phyloP scores from a whole-genome alignment of 2,888 invertebrate genomes.

The Bimastos eiseni region DNA sequence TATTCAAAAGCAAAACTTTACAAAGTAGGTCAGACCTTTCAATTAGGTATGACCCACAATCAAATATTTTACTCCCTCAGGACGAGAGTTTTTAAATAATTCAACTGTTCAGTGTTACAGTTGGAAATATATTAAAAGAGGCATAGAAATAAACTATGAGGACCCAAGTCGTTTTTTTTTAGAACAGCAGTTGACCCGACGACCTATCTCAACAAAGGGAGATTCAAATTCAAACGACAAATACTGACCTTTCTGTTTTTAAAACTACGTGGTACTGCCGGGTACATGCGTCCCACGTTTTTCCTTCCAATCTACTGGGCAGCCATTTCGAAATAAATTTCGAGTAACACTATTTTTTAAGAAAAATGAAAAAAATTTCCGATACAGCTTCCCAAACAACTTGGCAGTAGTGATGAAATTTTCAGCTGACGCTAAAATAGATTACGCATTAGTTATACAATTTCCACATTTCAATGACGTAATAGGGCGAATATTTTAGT shows the following conservation, averaged over 20 bases:
- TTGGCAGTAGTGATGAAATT: not conserved
- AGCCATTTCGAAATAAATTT: constrained; percentile 14
- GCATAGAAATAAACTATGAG: not conserved
- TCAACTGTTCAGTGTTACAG: not conserved
- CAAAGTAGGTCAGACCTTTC: not conserved
- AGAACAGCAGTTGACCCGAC: not conserved
- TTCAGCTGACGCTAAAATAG: constrained; percentile 8
- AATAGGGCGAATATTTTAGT: not conserved
- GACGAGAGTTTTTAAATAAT: not conserved
- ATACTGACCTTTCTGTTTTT: constrained; percentile 1
- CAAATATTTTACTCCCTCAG: not conserved
- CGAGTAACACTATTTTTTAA: constrained; percentile 9
- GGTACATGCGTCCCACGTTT: constrained; percentile 20
- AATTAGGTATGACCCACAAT: not conserved
- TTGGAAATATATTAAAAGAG: not conserved
- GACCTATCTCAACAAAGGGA: not conserved
- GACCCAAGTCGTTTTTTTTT: not conserved
- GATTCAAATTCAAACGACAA: constrained; percentile 2
- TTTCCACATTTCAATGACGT: not conserved
- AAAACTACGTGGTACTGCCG: constrained; percentile 1
- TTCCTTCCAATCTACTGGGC: not conserved
- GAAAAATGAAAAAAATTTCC: not conserved
- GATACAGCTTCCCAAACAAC: not conserved
- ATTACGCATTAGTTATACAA: not conserved
- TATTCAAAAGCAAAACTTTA: not conserved